phyloP scores from a whole-genome alignment of 2,113 vertebrate genomes.

The Oplegnathus fasciatus region DNA sequence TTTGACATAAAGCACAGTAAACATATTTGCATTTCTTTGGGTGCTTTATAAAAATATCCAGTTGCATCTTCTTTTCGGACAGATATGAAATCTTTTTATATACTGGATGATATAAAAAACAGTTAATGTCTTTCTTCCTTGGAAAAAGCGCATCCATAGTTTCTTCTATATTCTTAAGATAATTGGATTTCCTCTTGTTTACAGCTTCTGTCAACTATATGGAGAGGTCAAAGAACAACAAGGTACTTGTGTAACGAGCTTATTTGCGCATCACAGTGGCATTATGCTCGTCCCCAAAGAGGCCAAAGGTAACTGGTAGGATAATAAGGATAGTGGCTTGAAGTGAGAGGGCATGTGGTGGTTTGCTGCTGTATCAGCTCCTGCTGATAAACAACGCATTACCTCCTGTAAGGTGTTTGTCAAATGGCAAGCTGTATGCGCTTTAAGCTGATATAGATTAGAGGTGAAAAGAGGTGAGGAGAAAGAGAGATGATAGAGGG shows the following conservation, averaged over 20 bases:
- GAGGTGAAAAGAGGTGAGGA: slow-evolving; percentile 9
- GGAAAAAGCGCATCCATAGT: not conserved
- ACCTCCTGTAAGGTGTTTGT: slow-evolving; percentile 36
- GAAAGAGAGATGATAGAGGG: slow-evolving; percentile 27
- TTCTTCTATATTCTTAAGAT: slow-evolving; percentile 60
- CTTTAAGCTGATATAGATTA: slow-evolving; percentile 46
- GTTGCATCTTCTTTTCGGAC: not conserved
- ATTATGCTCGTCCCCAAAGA: slow-evolving; percentile 45
- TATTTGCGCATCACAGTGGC: slow-evolving; percentile 58
- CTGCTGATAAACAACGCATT: slow-evolving; percentile 27
- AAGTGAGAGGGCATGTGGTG: slow-evolving; percentile 44
- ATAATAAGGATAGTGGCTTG: slow-evolving; percentile 42
- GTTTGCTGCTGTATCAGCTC: slow-evolving; percentile 5
- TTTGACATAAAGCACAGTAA: not conserved
- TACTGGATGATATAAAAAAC: not conserved
- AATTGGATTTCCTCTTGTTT: slow-evolving; percentile 69
- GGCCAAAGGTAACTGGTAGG: slow-evolving; percentile 54
- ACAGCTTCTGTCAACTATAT: slow-evolving; percentile 44
- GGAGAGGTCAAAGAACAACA: slow-evolving; percentile 30
- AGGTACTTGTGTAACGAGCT: slow-evolving; percentile 73
- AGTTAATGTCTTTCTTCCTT: not conserved
- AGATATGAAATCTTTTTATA: not conserved
- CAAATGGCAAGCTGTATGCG: slow-evolving; percentile 11
- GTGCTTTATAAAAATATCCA: slow-evolving; percentile 4
- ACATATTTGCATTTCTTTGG: slow-evolving; percentile 15